Evolutionary conservation across 2,797 vertebrate species (phyloP), one percentile per base, ranked within the genome.

Genomic region (Erpetoichthys calabaricus): DNA sequence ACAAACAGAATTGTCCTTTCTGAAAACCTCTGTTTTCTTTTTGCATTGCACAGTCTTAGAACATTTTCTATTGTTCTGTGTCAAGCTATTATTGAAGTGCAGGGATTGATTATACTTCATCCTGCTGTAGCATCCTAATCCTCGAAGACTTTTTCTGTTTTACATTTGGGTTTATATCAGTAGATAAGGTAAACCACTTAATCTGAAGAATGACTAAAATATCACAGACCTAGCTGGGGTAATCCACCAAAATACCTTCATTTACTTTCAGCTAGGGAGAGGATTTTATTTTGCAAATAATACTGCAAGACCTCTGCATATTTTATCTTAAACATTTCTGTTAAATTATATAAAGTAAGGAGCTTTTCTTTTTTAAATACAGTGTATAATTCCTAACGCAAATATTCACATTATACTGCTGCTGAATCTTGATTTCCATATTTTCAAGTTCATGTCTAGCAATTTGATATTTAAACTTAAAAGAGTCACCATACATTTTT

Each of bases 161-260:
- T 49, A 49, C 47, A 49, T 49, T 49, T 49, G 5, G 47, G 7
- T 3, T 49, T 49, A 7, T 7, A 7, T 49, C 47, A 49, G 47
- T 49, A 49, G 47, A 49, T 49, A 49, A 49, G 47, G 47, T 49
- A 49, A 49, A 49, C 47, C 47, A 49, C 47, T 49, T 49, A 49
- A 49, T 49, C 47, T 49, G 47, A 49, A n/a, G 47, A 49, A 49
- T 49, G 7, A 49, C n/a, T 49, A 49, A 49, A 49, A 7, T 8
- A 49, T 49, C 47, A 49, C 47, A 49, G 47, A 49, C 47, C 47
- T 49, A 49, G n/a, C 47, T 49, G 47, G 2, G 47, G 47, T 49
- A 49, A 49, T 49, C 47, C 47, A 49, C 7, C n/a, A 49, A 49
- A 49, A 49, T 49, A 49, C 47, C 47, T 49, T 49, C 47, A 49